Conservation (phyloP, 2,797 vertebrate species). For the Enteromius anoplus region DNA sequence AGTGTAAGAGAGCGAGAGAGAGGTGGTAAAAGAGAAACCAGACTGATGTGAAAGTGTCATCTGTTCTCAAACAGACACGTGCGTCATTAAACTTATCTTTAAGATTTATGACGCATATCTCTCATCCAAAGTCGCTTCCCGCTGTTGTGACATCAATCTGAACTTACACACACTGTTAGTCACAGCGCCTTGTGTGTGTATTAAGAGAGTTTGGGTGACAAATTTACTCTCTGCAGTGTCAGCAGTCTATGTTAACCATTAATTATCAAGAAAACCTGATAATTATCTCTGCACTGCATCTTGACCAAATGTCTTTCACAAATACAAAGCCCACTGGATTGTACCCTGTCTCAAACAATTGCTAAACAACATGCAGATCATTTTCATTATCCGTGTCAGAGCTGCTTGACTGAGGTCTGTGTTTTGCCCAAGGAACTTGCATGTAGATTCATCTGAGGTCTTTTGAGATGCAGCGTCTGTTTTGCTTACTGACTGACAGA, state of each 20-base stretch:
- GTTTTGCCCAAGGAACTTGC: background rate
- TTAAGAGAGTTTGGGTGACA: conserved; percentile 40
- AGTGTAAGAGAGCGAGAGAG: background rate
- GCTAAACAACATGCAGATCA: background rate
- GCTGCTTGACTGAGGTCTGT: background rate
- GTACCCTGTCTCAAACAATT: background rate
- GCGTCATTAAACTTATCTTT: conserved; percentile 42
- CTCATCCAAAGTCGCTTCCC: conserved; percentile 29
- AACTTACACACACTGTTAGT: conserved; percentile 49
- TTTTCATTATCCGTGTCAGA: background rate
- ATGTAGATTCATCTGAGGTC: background rate
- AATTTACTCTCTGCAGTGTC: conserved; percentile 53
- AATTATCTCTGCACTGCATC: conserved; percentile 32
- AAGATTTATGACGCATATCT: conserved; percentile 47
- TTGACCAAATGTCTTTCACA: conserved; percentile 21
- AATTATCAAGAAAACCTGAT: conserved; percentile 46
- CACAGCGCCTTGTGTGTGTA: conserved; percentile 30
- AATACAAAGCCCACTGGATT: background rate
- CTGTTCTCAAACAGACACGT: conserved; percentile 43
- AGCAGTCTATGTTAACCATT: conserved; percentile 47
- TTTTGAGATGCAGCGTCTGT: background rate
- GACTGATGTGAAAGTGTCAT: conserved; percentile 52
- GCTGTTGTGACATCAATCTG: conserved; percentile 11
- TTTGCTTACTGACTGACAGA: background rate
- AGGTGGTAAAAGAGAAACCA: conserved; percentile 41